These are phyloP conservation scores for Xiphophorus maculatus DNA, from an alignment of 2,113 vertebrate species.

Conservation along the genomic window DNA sequence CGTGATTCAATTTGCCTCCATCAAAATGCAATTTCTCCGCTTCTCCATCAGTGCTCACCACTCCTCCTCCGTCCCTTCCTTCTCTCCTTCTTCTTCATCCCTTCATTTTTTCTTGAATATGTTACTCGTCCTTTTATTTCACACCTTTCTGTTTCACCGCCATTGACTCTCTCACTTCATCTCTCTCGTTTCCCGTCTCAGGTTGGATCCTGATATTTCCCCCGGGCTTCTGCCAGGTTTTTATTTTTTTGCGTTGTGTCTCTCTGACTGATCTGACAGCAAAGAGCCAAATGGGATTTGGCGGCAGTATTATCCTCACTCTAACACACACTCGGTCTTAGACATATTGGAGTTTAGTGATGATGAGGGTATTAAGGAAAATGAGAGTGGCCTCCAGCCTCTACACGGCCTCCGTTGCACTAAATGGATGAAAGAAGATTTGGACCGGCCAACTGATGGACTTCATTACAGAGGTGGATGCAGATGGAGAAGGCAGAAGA, in stretches of 20 bases:
- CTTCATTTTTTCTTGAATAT: conserved; percentile 26
- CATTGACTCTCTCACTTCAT: conserved; percentile 24
- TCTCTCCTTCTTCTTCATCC: background rate
- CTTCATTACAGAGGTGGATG: conserved; percentile 17
- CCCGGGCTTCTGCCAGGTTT: background rate
- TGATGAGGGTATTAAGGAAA: conserved; percentile 9
- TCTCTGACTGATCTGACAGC: conserved; percentile 14
- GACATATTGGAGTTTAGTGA: conserved; percentile 7
- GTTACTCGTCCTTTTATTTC: conserved; percentile 12
- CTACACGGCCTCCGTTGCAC: background rate
- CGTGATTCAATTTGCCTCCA: conserved; percentile 68
- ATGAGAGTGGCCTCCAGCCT: conserved; percentile 10
- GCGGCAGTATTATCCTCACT: background rate
- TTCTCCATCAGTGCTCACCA: conserved; percentile 18
- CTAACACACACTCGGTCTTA: background rate
- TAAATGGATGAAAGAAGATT: background rate
- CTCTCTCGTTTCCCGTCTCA: conserved; percentile 19
- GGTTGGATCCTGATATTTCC: conserved; percentile 52
- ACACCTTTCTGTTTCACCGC: conserved; percentile 15
- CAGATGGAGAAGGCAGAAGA: background rate
- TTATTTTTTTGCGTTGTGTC: conserved; percentile 14
- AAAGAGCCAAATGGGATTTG: background rate
- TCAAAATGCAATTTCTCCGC: conserved; percentile 69
- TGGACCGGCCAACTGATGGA: background rate
- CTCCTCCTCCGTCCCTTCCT: conserved; percentile 6